Evolutionary conservation across 1,140 invertebrate genomes (phyloP).

Genomic region (Cydia strobilella): DNA sequence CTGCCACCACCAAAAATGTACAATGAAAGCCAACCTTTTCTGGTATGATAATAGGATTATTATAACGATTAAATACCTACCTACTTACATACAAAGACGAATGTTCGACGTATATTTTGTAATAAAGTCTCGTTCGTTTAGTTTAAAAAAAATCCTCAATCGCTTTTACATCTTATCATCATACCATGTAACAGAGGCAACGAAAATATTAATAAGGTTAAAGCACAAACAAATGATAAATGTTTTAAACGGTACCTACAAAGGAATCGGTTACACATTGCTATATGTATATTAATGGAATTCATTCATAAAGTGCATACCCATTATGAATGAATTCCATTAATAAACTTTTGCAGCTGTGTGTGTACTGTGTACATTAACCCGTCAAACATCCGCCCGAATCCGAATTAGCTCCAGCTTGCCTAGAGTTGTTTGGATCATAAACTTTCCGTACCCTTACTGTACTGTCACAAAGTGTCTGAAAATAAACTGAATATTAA

Average conservation of each 20-base stretch:
- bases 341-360: too few species aligned
- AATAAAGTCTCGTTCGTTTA: too few species aligned
- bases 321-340: too few species aligned
- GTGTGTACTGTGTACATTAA: too few species aligned
- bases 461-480: too few species aligned
- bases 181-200: not conserved
- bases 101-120: not conserved
- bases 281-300: too few species aligned
- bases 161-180: not conserved
- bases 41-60: not conserved
- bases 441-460: too few species aligned
- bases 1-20: conserved; percentile 1
- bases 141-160: not conserved
- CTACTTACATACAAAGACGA: not conserved
- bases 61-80: not conserved
- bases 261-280: not conserved
- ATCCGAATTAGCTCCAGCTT: too few species aligned
- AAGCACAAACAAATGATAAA: not conserved
- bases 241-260: not conserved
- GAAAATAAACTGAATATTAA: not conserved
- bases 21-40: not conserved
- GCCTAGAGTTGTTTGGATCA: too few species aligned
- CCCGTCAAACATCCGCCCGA: too few species aligned
- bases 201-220: not conserved
- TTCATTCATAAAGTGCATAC: too few species aligned